A percentile compares a stretch with the other conserved stretches of the same genome.
phyloP scores from a whole-genome alignment of 2,113 vertebrate species.

The Orycteropus afer region DNA sequence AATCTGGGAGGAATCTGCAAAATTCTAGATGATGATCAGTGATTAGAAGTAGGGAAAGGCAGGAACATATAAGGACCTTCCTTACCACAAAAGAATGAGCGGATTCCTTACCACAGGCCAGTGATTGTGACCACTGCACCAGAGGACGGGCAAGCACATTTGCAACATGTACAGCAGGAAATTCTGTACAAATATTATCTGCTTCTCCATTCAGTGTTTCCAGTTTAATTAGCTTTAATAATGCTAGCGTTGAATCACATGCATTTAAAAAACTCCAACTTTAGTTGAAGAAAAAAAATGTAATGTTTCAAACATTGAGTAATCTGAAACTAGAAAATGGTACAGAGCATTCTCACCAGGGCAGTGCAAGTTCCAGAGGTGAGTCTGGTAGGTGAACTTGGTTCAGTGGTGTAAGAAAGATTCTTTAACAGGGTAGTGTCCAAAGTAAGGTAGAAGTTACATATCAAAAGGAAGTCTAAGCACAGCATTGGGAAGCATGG shows the following conservation, averaged over 20 bases:
- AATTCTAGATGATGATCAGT: not conserved
- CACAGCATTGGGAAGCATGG: too few species aligned
- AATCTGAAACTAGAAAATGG: not conserved
- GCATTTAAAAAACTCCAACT: too few species aligned
- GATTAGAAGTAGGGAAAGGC: not conserved
- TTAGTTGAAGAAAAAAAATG: not conserved
- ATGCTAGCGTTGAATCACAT: too few species aligned
- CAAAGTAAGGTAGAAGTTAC: too few species aligned
- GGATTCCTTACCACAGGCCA: not conserved
- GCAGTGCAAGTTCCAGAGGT: too few species aligned
- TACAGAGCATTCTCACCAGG: not conserved
- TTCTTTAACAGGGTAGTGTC: too few species aligned
- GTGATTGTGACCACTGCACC: not conserved
- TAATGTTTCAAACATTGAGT: not conserved
- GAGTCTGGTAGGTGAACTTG: too few species aligned
- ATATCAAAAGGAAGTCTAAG: too few species aligned
- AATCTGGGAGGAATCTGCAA: not conserved
- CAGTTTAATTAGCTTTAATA: not conserved
- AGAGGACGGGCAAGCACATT: not conserved
- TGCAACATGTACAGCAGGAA: too few species aligned
- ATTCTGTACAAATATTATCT: not conserved
- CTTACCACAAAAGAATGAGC: not conserved
- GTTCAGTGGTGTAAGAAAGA: too few species aligned
- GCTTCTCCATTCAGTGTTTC: not conserved
- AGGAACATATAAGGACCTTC: not conserved